These are phyloP conservation scores for Phylloscopus trochilus DNA, from an alignment of 2,113 vertebrate species.

Conservation along the genomic window DNA sequence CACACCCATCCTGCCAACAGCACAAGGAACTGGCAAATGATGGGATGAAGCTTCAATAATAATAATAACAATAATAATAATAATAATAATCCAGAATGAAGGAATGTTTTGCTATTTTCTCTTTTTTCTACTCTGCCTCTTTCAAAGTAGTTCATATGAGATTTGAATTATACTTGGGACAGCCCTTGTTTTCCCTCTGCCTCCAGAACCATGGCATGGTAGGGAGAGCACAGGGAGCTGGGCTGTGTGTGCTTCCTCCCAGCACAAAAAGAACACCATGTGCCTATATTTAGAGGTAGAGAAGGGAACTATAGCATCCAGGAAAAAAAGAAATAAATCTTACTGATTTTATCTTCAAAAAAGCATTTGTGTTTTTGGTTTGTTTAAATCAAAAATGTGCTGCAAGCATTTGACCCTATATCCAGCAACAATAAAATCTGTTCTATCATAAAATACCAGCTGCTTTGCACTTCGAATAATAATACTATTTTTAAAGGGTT, in stretches of 20 bases:
- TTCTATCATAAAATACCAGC: slow-evolving; percentile 35
- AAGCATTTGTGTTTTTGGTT: slow-evolving; percentile 2
- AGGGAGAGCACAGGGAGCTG: not conserved
- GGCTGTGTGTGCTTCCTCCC: not conserved
- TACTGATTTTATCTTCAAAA: slow-evolving; percentile 41
- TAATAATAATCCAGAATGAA: not conserved
- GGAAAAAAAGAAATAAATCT: not conserved
- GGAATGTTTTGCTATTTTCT: not conserved
- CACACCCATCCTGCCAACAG: not conserved
- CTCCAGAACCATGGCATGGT: not conserved
- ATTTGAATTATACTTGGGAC: not conserved
- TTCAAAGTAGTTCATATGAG: not conserved
- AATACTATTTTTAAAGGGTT: slow-evolving; percentile 25
- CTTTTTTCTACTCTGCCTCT: not conserved
- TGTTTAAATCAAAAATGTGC: slow-evolving; percentile 32
- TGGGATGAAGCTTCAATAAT: not conserved
- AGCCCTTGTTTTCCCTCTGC: not conserved
- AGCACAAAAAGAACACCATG: slow-evolving; percentile 15
- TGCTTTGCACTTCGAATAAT: slow-evolving; percentile 12
- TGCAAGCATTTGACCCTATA: slow-evolving; percentile 33
- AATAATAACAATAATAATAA: not conserved
- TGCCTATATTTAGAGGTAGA: slow-evolving; percentile 47
- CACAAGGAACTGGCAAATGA: not conserved
- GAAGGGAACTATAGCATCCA: slow-evolving; percentile 9
- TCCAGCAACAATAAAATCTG: slow-evolving; percentile 52